Evolutionary conservation across 2,888 invertebrate genomes (phyloP).

Genomic region (Apamea monoglypha): DNA sequence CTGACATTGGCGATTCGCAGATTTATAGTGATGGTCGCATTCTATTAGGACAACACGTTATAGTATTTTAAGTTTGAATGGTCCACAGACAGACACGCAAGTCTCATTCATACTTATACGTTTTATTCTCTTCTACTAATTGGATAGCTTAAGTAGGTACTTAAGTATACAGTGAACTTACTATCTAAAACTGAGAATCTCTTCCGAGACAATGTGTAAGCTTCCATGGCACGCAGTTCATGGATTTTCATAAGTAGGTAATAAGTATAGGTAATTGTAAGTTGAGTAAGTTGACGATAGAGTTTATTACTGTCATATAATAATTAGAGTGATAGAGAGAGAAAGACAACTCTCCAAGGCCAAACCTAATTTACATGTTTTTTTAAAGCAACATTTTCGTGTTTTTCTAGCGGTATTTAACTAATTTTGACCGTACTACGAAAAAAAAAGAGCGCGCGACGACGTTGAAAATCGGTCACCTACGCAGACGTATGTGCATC

Average conservation of each 20-base stretch:
- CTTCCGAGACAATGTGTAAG: background rate
- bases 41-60: background rate
- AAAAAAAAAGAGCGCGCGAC: no score
- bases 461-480: no score
- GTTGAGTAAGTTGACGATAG: background rate
- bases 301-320: background rate
- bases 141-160: background rate
- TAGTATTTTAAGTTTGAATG: background rate
- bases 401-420: no score
- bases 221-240: background rate
- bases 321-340: background rate
- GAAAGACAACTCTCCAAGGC: background rate
- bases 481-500: no score
- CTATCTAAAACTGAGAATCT: background rate
- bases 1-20: background rate
- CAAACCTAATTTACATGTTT: background rate
- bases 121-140: background rate
- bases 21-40: background rate
- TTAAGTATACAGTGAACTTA: no score
- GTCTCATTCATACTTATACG: background rate
- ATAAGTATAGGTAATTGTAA: background rate
- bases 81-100: background rate
- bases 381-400: background rate
- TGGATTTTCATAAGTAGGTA: background rate
- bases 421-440: no score